Conservation (phyloP, 2,113 vertebrate genomes). For the Spizaetus ornatus region DNA sequence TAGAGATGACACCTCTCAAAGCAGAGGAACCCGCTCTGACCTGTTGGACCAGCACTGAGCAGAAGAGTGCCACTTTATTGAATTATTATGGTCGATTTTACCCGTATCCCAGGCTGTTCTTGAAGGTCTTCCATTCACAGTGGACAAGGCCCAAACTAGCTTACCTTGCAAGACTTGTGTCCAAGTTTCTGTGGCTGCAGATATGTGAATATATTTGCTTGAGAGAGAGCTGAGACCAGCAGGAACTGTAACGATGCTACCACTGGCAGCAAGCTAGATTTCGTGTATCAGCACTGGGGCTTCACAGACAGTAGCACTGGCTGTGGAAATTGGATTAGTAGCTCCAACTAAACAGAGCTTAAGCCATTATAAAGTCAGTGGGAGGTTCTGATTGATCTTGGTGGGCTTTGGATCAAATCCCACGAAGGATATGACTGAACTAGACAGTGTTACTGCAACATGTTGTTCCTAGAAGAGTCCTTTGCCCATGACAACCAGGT, state of each 20-base stretch:
- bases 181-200: slow-evolving; percentile 5
- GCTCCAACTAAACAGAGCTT: background rate
- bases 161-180: background rate
- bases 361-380: background rate
- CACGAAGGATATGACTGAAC: background rate
- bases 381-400: background rate
- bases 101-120: background rate
- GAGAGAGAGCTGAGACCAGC: background rate
- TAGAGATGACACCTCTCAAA: background rate
- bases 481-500: background rate
- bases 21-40: background rate
- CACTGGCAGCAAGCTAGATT: background rate
- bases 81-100: background rate
- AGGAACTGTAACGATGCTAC: background rate
- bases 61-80: background rate
- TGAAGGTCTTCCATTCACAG: background rate
- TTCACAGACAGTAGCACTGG: background rate
- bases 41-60: background rate
- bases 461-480: background rate
- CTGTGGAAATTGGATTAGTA: background rate
- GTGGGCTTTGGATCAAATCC: slow-evolving; percentile 16
- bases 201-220: background rate
- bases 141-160: background rate
- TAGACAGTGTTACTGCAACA: background rate
- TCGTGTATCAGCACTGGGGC: background rate